Evolutionary conservation across 92 coral and sea anemone genomes (phyloP).

Genomic region (Chrysogorgia sp.): DNA sequence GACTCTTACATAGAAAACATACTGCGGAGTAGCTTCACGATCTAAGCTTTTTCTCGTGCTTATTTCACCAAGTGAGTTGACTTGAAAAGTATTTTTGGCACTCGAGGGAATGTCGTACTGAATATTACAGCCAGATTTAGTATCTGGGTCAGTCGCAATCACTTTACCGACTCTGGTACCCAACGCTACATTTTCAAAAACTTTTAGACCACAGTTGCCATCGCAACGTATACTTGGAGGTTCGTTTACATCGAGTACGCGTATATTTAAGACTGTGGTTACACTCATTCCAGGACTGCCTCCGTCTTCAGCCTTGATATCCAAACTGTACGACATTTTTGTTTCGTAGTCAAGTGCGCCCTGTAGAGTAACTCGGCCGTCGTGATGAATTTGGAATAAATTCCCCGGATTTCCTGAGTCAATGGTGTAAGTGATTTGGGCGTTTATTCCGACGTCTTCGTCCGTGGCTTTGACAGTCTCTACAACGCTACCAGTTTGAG

Average conservation of each 20-base stretch:
- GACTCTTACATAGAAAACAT: conserved; percentile 66
- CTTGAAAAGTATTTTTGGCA: conserved; percentile 36
- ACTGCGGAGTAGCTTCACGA: conserved; percentile 70
- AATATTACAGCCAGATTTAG: conserved; percentile 46
- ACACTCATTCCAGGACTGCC: conserved; percentile 51
- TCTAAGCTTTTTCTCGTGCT: conserved; percentile 58
- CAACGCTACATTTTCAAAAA: conserved; percentile 52
- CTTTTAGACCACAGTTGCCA: conserved; percentile 57
- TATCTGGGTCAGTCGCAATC: conserved; percentile 74
- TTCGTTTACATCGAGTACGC: conserved; percentile 73
- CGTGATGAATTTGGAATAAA: conserved; percentile 53
- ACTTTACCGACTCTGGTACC: conserved; percentile 36
- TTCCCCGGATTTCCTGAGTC: conserved; percentile 66
- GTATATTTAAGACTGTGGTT: conserved; percentile 44
- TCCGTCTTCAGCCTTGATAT: conserved; percentile 69
- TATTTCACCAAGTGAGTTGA: conserved; percentile 60
- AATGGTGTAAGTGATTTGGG: conserved; percentile 54
- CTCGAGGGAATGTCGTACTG: conserved; percentile 42
- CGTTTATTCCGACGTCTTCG: neutral
- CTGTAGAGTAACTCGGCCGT: conserved; percentile 63
- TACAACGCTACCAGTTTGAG: conserved; percentile 57
- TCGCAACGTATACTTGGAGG: conserved; percentile 71
- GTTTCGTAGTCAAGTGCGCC: conserved; percentile 69
- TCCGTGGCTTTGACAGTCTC: conserved; percentile 26
- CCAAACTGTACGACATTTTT: conserved; percentile 52